A percentile compares a stretch with the other conserved stretches of the same genome.
phyloP scores from a whole-genome alignment of 2,888 invertebrate genomes.

The Apodemia hepburni region DNA sequence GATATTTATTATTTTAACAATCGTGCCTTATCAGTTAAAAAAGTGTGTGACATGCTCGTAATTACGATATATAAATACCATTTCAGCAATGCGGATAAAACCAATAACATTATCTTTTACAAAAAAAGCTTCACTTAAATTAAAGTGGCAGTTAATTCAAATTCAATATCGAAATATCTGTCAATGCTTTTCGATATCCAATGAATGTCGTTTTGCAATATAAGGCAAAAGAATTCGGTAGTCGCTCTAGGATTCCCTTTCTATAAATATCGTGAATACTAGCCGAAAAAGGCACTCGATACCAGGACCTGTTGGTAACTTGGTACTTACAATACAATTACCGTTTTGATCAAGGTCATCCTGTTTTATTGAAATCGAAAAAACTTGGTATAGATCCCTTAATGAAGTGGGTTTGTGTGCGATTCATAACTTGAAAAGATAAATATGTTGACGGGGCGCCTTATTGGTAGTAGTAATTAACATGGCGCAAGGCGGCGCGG shows the following conservation, averaged over 20 bases:
- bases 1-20: too few relatives aligned
- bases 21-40: too few relatives aligned
- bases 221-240: conserved; percentile 65
- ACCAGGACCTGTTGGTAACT: conserved; percentile 51
- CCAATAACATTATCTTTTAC: neutral
- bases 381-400: conserved; percentile 48
- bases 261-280: conserved; percentile 54
- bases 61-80: neutral
- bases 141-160: conserved; percentile 2
- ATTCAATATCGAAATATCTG: conserved; percentile 38
- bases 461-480: conserved; percentile 75
- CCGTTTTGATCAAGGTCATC: conserved; percentile 60
- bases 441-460: conserved; percentile 63
- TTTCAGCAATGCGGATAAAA: neutral
- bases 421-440: conserved; percentile 60
- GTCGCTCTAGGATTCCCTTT: conserved; percentile 65
- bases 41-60: too few relatives aligned
- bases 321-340: conserved; percentile 48
- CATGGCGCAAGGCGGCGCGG: conserved; percentile 53
- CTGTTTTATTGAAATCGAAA: conserved; percentile 39
- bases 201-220: conserved; percentile 68
- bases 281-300: conserved; percentile 64
- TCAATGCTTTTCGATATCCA: conserved; percentile 52
- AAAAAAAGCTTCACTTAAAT: neutral
- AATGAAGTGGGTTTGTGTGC: conserved; percentile 55